Evolutionary conservation across 2,113 vertebrate species (phyloP), one percentile per base, ranked within the genome.

Genomic region (Podocnemis expansa): DNA sequence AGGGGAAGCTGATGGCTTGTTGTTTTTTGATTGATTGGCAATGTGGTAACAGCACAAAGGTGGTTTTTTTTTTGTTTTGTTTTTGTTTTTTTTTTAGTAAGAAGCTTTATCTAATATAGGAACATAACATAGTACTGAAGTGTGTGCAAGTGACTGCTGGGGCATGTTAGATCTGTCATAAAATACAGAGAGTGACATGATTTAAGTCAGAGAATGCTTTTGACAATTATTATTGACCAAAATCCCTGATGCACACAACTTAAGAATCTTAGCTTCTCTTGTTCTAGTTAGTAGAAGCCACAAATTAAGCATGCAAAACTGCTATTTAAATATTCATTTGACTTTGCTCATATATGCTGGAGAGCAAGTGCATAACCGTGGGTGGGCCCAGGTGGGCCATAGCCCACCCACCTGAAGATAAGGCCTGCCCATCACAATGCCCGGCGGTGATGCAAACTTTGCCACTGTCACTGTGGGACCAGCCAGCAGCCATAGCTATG

Each of bases 41-140:
- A 6, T 10, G 3, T 2, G 54, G 6, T 4, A 7, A 67, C 56
- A 29, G 9, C n/a, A 51, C 14, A 78, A 52, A 78, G 49, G n/a
- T n/a, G n/a, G n/a, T n/a, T n/a, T n/a, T n/a, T n/a, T n/a, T n/a
- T n/a, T n/a, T n/a, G n/a, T n/a, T n/a, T n/a, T n/a, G n/a, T n/a
- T n/a, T n/a, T n/a, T n/a, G n/a, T n/a, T n/a, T n/a, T n/a, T n/a
- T n/a, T 13, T 4, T 19, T 5, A 1, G 73, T 82, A 19, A 21
- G 43, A 47, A 25, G 5, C 10, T 19, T 47, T 49, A 10, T 78
- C 14, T 54, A 34, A 47, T 3, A 1, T 2, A 29, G 67, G 38
- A 4, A 0, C 3, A 31, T 41, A 8, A 16, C 5, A 14, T 5
- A 70, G 0, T 0, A 82, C 14, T 38, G 31, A 47, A 55, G 22